These are phyloP conservation scores for Echinometra lucunter DNA, from an alignment of 53 echinoderm and acorn worm genomes.

Conservation along the genomic window DNA sequence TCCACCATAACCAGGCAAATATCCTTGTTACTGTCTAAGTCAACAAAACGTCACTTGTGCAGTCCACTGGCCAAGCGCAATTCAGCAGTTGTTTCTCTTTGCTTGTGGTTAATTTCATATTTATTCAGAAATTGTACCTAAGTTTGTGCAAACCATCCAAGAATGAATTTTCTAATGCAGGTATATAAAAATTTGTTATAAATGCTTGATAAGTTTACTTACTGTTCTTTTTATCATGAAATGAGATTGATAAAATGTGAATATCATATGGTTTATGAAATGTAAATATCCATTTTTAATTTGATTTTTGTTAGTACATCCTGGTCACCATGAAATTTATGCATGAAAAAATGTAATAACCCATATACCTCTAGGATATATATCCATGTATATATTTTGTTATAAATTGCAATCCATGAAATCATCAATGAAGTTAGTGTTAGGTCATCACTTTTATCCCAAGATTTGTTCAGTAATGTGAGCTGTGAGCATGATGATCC, in stretches of 20 bases:
- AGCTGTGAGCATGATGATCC: background rate
- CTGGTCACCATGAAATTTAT: background rate
- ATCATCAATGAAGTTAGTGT: background rate
- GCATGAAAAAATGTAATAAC: background rate
- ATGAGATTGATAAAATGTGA: background rate
- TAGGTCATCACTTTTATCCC: background rate
- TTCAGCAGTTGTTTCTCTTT: background rate
- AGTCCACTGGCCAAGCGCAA: background rate
- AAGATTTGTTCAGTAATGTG: background rate
- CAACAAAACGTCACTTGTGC: background rate
- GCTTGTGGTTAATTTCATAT: slow-evolving; percentile 21
- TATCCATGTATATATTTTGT: background rate
- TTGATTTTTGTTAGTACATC: background rate
- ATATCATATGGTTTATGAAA: background rate
- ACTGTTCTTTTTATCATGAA: background rate
- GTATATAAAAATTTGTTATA: background rate
- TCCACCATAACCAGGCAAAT: background rate
- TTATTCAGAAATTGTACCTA: background rate
- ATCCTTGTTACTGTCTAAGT: background rate
- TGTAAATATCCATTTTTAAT: background rate
- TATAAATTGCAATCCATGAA: background rate
- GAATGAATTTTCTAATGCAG: background rate
- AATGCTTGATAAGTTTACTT: background rate
- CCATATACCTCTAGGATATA: background rate
- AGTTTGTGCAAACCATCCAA: background rate